A percentile compares a stretch with the other conserved stretches of the same genome.
Conservation (phyloP, 2,113 vertebrate species). For the Eolophus roseicapilla region DNA sequence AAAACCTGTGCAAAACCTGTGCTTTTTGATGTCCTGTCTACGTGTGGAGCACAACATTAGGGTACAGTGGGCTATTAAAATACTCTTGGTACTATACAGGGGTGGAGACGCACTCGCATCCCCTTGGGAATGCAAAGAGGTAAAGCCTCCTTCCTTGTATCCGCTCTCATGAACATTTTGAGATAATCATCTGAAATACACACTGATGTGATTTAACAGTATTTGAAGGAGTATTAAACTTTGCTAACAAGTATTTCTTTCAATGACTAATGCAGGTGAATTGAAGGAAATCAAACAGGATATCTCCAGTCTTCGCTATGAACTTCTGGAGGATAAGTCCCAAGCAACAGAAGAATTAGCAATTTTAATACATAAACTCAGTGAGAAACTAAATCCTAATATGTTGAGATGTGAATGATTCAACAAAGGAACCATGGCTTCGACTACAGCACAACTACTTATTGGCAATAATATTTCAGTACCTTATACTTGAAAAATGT, state of each 20-base stretch:
- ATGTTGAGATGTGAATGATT: constrained; percentile 76
- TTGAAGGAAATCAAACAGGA: constrained; percentile 92
- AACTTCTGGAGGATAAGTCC: constrained; percentile 88
- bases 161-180: background rate
- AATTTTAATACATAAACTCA: constrained; percentile 86
- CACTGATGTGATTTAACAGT: background rate
- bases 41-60: fast-evolving
- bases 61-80: background rate
- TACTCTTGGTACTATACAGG: background rate
- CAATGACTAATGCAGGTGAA: constrained; percentile 76
- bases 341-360: constrained; percentile 87
- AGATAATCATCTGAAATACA: background rate
- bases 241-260: background rate
- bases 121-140: background rate
- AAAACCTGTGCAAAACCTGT: background rate
- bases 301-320: constrained; percentile 89
- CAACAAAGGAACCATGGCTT: constrained; percentile 8
- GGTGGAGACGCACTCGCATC: background rate
- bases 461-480: constrained; percentile 82
- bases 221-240: background rate
- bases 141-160: background rate
- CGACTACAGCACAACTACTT: constrained; percentile 73
- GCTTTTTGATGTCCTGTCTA: background rate
- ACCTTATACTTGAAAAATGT: constrained; percentile 78
- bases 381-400: constrained; percentile 81